Conservation (phyloP, 2,113 vertebrate genomes). For the Proteles cristata region DNA sequence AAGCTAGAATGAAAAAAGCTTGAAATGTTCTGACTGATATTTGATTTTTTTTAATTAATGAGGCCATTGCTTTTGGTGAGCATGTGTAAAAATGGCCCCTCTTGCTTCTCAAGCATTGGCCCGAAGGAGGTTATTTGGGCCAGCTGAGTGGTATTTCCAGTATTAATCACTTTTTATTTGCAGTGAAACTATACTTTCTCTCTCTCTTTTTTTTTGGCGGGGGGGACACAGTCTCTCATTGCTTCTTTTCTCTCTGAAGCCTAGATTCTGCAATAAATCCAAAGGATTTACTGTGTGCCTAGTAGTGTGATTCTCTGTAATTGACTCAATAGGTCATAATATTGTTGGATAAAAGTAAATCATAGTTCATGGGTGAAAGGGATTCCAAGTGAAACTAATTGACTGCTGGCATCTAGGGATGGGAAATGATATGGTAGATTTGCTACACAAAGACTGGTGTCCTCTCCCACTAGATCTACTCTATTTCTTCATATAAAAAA, state of each 20-base stretch:
- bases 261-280: neutral
- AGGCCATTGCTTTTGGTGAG: neutral
- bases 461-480: neutral
- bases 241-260: constrained; percentile 31
- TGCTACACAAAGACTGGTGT: neutral
- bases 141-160: neutral
- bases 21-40: neutral
- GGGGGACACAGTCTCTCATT: neutral
- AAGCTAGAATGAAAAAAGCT: neutral
- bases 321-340: neutral
- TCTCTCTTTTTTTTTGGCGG: neutral
- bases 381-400: neutral
- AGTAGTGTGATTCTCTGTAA: constrained; percentile 5
- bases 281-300: neutral
- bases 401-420: neutral
- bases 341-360: neutral
- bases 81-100: neutral
- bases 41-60: neutral
- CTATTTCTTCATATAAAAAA: constrained; percentile 9
- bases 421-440: neutral
- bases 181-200: neutral
- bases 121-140: neutral
- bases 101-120: neutral
- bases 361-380: neutral
- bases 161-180: neutral